phyloP scores from a whole-genome alignment of 2,113 vertebrate species.

The Tyto alba region DNA sequence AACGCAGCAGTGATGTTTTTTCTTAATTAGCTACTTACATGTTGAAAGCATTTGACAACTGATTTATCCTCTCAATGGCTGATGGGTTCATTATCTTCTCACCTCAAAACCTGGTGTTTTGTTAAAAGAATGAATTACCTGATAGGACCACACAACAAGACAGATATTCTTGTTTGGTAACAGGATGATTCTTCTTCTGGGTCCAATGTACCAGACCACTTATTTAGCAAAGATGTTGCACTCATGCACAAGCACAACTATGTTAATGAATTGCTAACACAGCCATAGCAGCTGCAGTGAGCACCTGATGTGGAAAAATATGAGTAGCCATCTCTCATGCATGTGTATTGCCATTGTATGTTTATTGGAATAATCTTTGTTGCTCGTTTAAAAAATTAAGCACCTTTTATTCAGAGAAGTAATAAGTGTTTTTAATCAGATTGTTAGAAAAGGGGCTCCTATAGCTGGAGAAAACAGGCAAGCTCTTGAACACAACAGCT shows the following conservation, averaged over 20 bases:
- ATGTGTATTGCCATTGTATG: not conserved
- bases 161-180: not conserved
- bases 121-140: not conserved
- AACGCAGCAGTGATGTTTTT: not conserved
- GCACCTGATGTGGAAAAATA: not conserved
- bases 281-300: not conserved
- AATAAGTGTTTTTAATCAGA: not conserved
- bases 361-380: not conserved
- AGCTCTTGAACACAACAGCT: not conserved
- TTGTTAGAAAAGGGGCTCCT: not conserved
- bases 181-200: not conserved
- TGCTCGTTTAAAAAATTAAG: not conserved
- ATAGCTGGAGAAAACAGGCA: not conserved
- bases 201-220: not conserved
- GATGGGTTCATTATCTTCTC: not conserved
- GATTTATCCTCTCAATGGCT: not conserved
- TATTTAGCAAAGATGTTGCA: not conserved
- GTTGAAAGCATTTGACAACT: not conserved
- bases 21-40: not conserved
- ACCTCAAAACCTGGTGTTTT: not conserved
- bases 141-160: not conserved
- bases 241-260: not conserved
- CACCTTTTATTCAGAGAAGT: not conserved
- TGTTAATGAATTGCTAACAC: not conserved
- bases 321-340: not conserved